Percentiles rank a stretch among this genome's conserved stretches.
Conservation (phyloP, 2,888 invertebrate genomes). For the Taenaris catops region DNA sequence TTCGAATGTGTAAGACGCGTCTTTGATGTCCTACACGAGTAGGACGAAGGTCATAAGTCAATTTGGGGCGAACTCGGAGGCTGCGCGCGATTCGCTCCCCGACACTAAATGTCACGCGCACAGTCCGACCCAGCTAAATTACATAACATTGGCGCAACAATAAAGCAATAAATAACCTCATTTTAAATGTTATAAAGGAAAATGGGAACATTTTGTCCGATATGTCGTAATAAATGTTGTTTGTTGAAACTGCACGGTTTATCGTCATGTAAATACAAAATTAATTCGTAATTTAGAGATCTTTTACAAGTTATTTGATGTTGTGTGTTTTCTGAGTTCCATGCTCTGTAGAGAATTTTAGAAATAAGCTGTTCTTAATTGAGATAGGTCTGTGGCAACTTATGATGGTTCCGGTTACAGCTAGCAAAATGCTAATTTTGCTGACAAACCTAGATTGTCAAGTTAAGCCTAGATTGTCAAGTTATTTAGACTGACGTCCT, state of each 20-base stretch:
- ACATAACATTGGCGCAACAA: conserved; percentile 35
- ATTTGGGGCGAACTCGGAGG: conserved; percentile 52
- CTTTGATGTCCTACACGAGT: conserved; percentile 50
- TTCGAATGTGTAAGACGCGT: conserved; percentile 36
- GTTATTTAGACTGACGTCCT: no score
- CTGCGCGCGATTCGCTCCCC: conserved; percentile 41
- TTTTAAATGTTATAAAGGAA: conserved; percentile 15
- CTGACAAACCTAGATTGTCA: no score
- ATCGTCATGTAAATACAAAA: background rate
- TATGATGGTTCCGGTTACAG: no score
- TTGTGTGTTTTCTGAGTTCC: no score
- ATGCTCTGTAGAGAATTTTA: no score
- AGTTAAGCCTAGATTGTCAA: no score
- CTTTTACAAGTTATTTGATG: no score
- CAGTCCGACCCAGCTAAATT: conserved; percentile 46
- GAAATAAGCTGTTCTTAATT: no score
- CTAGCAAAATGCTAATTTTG: no score
- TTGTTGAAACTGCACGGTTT: background rate
- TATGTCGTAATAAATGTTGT: conserved; percentile 6
- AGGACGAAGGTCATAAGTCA: conserved; percentile 57
- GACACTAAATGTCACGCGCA: conserved; percentile 57
- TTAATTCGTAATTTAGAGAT: no score
- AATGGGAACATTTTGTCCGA: conserved; percentile 9
- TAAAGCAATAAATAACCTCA: conserved; percentile 13
- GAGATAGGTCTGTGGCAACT: no score